Evolutionary conservation across 2,797 vertebrate species (phyloP).

Genomic region (Gymnocypris eckloni): DNA sequence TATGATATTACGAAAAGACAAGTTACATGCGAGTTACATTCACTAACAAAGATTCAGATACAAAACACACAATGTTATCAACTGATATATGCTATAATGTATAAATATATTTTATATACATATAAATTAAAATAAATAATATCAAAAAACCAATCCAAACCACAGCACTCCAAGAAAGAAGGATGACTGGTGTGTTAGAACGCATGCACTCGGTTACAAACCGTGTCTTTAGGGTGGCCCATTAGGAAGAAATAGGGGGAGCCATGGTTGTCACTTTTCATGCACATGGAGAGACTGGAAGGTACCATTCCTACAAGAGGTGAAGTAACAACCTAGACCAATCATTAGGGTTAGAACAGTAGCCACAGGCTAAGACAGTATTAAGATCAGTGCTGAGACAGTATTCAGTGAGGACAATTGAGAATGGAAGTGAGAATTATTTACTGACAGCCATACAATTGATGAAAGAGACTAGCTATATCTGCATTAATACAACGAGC

Average conservation of each 20-base stretch:
- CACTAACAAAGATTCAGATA: not conserved
- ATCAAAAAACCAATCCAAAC: conserved; percentile 50
- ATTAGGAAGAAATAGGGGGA: conserved; percentile 99
- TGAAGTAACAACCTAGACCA: conserved; percentile 99
- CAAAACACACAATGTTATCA: not conserved
- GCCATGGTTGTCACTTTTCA: conserved; percentile 99
- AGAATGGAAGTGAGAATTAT: conserved; percentile 73
- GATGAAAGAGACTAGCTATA: conserved; percentile 64
- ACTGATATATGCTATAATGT: not conserved
- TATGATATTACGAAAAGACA: not conserved
- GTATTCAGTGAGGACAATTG: conserved; percentile 76
- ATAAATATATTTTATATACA: not conserved
- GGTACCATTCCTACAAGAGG: conserved; percentile 99
- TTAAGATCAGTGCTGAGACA: conserved; percentile 71
- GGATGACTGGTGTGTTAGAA: conserved; percentile 68
- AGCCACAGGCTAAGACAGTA: conserved; percentile 84
- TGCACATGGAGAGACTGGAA: conserved; percentile 99
- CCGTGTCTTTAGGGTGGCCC: conserved; percentile 99
- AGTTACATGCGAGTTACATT: not conserved
- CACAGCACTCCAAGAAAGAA: conserved; percentile 67
- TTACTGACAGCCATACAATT: conserved; percentile 69
- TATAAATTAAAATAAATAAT: not conserved
- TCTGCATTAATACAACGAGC: conserved; percentile 72
- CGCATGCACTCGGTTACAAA: conserved; percentile 94
- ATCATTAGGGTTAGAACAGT: conserved; percentile 99